A percentile compares a stretch with the other conserved stretches of the same genome.
These are phyloP conservation scores for Bolinopsis microptera DNA, from an alignment of 37 sponge, comb jelly and placozoan species.

Conservation along the genomic window DNA sequence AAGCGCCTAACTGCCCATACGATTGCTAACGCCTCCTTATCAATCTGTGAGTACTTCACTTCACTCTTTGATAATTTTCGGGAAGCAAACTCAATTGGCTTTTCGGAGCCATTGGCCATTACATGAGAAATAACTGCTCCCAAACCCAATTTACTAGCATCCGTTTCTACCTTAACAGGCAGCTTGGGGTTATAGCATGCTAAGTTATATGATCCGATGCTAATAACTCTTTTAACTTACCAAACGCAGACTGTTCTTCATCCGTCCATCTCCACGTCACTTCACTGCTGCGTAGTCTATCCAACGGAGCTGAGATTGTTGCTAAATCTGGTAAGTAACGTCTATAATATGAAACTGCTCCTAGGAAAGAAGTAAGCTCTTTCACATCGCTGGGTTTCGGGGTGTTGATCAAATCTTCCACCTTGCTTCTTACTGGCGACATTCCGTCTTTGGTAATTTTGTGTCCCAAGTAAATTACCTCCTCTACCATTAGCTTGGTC, in stretches of 20 bases:
- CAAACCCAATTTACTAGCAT: not conserved
- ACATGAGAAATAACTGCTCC: slow-evolving; percentile 4
- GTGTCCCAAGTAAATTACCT: slow-evolving; percentile 16
- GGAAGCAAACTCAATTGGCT: slow-evolving; percentile 32
- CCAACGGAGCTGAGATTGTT: not conserved
- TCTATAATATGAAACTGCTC: slow-evolving; percentile 11
- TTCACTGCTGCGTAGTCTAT: not conserved
- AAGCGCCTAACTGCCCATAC: slow-evolving; percentile 55
- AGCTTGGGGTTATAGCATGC: not conserved
- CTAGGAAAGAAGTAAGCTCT: not conserved
- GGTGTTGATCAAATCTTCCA: not conserved
- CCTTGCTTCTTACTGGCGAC: not conserved
- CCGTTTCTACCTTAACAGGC: not conserved
- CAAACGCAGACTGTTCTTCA: not conserved
- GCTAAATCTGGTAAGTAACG: slow-evolving; percentile 30
- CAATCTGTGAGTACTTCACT: not conserved
- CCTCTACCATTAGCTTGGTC: not conserved
- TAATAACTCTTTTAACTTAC: not conserved
- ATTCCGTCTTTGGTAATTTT: not conserved
- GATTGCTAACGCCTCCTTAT: slow-evolving; percentile 66
- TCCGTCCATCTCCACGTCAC: slow-evolving; percentile 6
- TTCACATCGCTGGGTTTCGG: not conserved
- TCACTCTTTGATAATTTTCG: not conserved
- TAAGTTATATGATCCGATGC: not conserved
- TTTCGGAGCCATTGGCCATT: not conserved